Evolutionary conservation across 1,140 invertebrate species (phyloP), one percentile per base, ranked within the genome.

Genomic region (Oscheius sp.): DNA sequence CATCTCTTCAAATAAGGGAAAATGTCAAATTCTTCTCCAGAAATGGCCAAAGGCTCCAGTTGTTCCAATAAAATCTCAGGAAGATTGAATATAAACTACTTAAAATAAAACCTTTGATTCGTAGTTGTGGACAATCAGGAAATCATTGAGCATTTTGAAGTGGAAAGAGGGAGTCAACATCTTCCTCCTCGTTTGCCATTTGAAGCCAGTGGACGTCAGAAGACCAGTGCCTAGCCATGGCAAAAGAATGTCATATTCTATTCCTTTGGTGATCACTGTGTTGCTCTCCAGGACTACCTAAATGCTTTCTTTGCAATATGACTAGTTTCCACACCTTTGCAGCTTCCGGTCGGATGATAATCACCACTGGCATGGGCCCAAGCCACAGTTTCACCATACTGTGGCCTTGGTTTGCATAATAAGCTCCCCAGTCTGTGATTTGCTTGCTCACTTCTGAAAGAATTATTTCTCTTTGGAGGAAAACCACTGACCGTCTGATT

Each of bases 161-260:
- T 94, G 93, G 84, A 95, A 95, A 0, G 92, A 90, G 23, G 93
- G 93, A 1, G 92, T 94, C 4, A 95, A 90, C 81, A 95, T 89
- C 86, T 93, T 93, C 65, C 93, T 87, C 18, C 92, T 85, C 0
- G 82, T 78, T 62, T 89, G 89, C 92, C 93, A 95, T 86, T 92
- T 93, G 18, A 28, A 35, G 2, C 69, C 64, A 29, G 72, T 74
- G 1, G 72, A 74, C 2, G 63, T 76, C 31, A 76, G 55, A 1
- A 76, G 42, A 10, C 75, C 75, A 0, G 71, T 76, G 20, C 75
- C 75, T 4, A 76, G 65, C 75, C 75, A 76, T 4, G 71, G 71
- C 28, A 75, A 34, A 13, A 76, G 72, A 68, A 76, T 76, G 15
- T 75, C 72, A 36, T 76, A 76, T 36, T 76, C 75, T 23, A 46